Conservation (phyloP, 2,113 vertebrate genomes). For the Pachyramphus minor region DNA sequence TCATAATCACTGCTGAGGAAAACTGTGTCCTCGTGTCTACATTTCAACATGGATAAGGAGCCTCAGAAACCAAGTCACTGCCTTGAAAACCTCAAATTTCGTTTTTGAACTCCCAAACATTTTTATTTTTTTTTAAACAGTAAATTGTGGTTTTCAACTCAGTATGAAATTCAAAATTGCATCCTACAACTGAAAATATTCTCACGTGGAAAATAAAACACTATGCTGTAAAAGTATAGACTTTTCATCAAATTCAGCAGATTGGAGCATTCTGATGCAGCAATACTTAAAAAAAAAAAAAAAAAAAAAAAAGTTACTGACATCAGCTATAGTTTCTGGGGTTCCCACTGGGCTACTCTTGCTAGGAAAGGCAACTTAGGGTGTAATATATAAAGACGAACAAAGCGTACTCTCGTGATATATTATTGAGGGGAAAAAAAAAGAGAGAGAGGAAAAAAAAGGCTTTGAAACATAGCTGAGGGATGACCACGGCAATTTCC, state of each 20-base stretch:
- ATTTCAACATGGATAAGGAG: neutral
- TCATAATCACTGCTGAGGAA: neutral
- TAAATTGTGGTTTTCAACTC: rapidly evolving
- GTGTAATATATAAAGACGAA: rapidly evolving
- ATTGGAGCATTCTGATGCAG: neutral
- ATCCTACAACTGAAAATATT: neutral
- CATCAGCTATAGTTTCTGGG: neutral
- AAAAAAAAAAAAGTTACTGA: neutral
- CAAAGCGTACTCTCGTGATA: rapidly evolving
- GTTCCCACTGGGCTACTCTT: neutral
- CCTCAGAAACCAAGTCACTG: neutral
- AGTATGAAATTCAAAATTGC: neutral
- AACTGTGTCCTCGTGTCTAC: rapidly evolving
- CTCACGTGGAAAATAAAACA: neutral
- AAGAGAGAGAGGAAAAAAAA: too few species aligned
- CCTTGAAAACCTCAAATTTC: neutral
- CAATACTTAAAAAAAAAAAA: neutral
- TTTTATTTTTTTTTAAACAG: neutral
- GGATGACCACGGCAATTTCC: rapidly evolving
- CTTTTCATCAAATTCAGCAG: neutral
- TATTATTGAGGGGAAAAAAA: rapidly evolving
- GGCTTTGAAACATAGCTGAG: too few species aligned
- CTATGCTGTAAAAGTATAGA: rapidly evolving
- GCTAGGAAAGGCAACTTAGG: neutral
- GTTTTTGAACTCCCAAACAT: neutral